Conservation (phyloP, 1,140 invertebrate species). For the Ruditapes philippinarum region DNA sequence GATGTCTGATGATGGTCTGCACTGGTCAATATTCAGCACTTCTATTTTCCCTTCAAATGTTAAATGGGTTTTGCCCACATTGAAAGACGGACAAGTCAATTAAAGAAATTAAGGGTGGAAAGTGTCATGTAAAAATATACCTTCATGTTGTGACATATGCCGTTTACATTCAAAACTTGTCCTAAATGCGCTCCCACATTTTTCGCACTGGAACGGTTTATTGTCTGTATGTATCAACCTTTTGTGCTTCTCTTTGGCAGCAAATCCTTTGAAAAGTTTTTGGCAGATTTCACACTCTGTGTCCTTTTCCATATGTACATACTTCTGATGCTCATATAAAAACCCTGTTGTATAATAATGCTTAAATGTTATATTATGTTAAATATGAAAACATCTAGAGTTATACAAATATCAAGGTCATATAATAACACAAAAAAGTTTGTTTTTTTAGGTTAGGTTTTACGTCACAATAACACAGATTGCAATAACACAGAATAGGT, state of each 20-base stretch:
- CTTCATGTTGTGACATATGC: slow-evolving; percentile 3
- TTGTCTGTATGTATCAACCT: background rate
- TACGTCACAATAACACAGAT: background rate
- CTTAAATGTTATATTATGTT: too few species aligned
- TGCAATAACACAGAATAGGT: too few species aligned
- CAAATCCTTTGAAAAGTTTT: slow-evolving; percentile 6
- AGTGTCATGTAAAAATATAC: too few species aligned
- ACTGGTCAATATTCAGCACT: too few species aligned
- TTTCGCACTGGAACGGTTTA: background rate
- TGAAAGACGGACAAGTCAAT: too few species aligned
- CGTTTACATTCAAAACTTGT: background rate
- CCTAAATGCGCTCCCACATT: background rate
- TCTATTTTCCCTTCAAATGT: too few species aligned
- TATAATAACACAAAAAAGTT: too few species aligned
- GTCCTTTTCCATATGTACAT: slow-evolving; percentile 23
- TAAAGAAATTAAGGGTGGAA: too few species aligned
- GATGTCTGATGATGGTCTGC: too few species aligned
- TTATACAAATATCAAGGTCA: too few species aligned
- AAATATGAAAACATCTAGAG: background rate
- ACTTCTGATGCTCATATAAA: slow-evolving; percentile 19
- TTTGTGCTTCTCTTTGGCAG: slow-evolving; percentile 20
- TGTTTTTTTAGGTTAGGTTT: background rate
- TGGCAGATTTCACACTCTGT: slow-evolving; percentile 18
- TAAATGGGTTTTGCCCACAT: too few species aligned
- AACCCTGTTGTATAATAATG: background rate